Conservation (phyloP, 1,140 invertebrate genomes). For the Formica selysi region DNA sequence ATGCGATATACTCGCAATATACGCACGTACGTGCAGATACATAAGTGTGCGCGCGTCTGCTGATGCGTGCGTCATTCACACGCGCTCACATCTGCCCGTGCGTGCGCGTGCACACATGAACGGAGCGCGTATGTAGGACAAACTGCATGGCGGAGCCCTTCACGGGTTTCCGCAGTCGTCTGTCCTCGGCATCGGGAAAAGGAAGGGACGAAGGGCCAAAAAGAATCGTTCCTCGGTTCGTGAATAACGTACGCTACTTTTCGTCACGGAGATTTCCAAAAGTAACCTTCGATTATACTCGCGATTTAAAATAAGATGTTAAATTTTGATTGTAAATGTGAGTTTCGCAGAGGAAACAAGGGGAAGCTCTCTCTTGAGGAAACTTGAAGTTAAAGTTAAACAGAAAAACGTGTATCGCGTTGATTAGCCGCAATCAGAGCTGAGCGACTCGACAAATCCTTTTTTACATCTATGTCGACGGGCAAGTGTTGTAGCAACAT, state of each 20-base stretch:
- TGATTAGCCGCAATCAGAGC: neutral
- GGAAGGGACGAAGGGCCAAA: conserved; percentile 27
- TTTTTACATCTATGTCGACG: neutral
- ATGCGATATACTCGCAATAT: conserved; percentile 58
- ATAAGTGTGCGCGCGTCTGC: neutral
- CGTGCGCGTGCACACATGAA: conserved; percentile 17
- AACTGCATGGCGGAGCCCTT: conserved; percentile 45
- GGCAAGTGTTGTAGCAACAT: neutral
- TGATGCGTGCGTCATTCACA: conserved; percentile 17
- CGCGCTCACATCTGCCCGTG: conserved; percentile 29
- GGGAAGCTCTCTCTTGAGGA: neutral
- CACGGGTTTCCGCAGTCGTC: conserved; percentile 59
- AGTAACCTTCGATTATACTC: neutral
- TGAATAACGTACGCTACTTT: neutral
- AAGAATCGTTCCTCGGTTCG: conserved; percentile 11
- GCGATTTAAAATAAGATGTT: conserved; percentile 3
- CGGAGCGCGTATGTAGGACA: conserved; percentile 24
- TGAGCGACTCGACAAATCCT: neutral
- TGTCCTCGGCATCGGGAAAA: conserved; percentile 50
- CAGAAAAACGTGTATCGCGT: neutral
- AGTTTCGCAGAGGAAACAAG: neutral
- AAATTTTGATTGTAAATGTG: conserved; percentile 8
- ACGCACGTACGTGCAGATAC: conserved; percentile 43
- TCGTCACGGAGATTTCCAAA: neutral
- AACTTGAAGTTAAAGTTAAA: too few relatives aligned